Conservation (phyloP, 2,888 invertebrate species). For the Conomelus anceps region DNA sequence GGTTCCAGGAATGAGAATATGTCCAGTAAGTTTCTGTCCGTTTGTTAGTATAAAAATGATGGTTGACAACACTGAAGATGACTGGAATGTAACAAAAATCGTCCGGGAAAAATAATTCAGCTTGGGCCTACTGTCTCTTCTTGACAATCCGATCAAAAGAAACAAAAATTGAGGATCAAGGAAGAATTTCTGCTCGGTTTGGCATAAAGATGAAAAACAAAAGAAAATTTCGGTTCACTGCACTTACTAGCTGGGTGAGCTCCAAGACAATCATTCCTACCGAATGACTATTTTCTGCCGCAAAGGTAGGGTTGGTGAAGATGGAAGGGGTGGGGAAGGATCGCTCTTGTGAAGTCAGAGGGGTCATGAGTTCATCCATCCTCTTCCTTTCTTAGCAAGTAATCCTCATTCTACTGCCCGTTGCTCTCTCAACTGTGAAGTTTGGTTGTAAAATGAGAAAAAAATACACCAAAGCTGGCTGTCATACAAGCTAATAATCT, state of each 20-base stretch:
- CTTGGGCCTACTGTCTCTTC: neutral
- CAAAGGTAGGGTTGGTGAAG: neutral
- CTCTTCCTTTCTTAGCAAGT: neutral
- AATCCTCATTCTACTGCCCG: neutral
- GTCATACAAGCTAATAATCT: neutral
- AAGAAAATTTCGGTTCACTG: neutral
- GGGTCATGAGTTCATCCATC: neutral
- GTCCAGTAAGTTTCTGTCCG: neutral
- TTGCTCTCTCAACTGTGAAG: neutral
- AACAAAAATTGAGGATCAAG: neutral
- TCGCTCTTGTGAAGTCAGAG: neutral
- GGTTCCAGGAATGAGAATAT: neutral
- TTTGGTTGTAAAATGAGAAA: neutral
- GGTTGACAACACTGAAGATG: no score
- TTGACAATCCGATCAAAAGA: neutral
- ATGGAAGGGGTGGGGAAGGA: neutral
- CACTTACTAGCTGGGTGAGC: neutral
- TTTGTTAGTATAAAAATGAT: neutral
- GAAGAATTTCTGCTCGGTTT: neutral
- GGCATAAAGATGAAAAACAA: neutral
- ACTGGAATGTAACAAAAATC: neutral
- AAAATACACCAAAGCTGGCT: neutral
- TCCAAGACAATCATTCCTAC: neutral
- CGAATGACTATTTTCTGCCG: neutral
- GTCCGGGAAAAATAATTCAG: neutral